A percentile compares a stretch with the other conserved stretches of the same genome.
Conservation (phyloP, 1,140 invertebrate species). For the Drosophila obscura region DNA sequence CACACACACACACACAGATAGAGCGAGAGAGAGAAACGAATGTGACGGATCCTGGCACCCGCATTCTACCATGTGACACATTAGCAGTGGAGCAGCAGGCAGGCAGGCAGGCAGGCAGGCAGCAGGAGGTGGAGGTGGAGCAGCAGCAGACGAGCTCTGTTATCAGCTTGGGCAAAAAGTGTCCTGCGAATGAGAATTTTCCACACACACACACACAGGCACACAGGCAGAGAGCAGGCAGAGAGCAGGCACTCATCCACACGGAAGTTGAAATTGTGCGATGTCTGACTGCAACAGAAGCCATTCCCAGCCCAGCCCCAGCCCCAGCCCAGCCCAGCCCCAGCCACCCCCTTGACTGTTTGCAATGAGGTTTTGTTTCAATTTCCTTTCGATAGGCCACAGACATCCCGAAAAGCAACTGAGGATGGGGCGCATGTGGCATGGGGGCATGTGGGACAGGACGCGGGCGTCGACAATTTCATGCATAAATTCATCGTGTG, state of each 20-base stretch:
- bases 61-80: conserved; percentile 64
- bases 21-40: background rate
- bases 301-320: background rate
- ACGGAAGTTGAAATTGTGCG: conserved; percentile 67
- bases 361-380: conserved; percentile 81
- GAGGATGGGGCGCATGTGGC: conserved; percentile 29
- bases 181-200: conserved; percentile 61
- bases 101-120: background rate
- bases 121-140: background rate
- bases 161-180: conserved; percentile 74
- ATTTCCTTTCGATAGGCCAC: conserved; percentile 82
- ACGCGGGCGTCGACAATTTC: conserved; percentile 81
- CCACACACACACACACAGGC: conserved; percentile 9
- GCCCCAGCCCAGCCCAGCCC: background rate
- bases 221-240: background rate
- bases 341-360: conserved; percentile 38
- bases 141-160: conserved; percentile 36
- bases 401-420: conserved; percentile 58
- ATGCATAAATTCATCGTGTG: conserved; percentile 78
- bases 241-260: background rate
- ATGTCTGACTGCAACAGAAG: conserved; percentile 64
- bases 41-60: conserved; percentile 47
- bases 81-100: conserved; percentile 23
- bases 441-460: conserved; percentile 32
- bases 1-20: no score